A percentile compares a stretch with the other conserved stretches of the same genome.
Evolutionary conservation across 2,888 invertebrate species (phyloP).

Genomic region (Macrophya alboannulata): DNA sequence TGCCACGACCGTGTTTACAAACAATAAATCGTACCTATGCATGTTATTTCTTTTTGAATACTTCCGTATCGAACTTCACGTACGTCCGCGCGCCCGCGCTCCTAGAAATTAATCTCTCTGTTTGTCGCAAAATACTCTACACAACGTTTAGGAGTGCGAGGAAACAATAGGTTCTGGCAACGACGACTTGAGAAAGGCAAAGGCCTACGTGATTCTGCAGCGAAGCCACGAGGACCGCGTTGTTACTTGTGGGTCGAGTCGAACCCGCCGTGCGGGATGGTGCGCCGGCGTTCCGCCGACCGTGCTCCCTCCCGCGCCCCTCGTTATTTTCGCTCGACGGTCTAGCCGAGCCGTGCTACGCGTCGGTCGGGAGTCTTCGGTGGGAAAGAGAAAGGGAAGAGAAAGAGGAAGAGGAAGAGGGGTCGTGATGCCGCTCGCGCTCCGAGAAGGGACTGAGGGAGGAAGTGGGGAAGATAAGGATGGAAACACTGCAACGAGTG

Average conservation of each 20-base stretch:
- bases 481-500: slow-evolving; percentile 23
- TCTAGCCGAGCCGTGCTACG: neutral
- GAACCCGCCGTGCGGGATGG: slow-evolving; percentile 27
- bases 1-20: neutral
- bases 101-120: neutral
- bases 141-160: neutral
- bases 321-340: neutral
- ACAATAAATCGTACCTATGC: neutral
- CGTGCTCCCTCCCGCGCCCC: neutral
- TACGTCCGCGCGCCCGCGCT: neutral
- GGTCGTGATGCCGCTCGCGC: neutral
- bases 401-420: neutral
- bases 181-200: slow-evolving; percentile 8
- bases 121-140: neutral
- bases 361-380: neutral
- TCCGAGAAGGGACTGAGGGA: neutral
- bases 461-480: neutral
- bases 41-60: neutral
- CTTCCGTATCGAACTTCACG: neutral
- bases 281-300: slow-evolving; percentile 45
- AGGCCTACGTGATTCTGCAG: slow-evolving; percentile 34
- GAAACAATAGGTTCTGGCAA: slow-evolving; percentile 28
- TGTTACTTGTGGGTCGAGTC: slow-evolving; percentile 23
- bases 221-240: slow-evolving; percentile 42
- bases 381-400: neutral